Percentiles rank a stretch among this genome's conserved stretches.
Evolutionary conservation across 2,797 vertebrate genomes (phyloP).

Genomic region (Toxotes lorentzi): DNA sequence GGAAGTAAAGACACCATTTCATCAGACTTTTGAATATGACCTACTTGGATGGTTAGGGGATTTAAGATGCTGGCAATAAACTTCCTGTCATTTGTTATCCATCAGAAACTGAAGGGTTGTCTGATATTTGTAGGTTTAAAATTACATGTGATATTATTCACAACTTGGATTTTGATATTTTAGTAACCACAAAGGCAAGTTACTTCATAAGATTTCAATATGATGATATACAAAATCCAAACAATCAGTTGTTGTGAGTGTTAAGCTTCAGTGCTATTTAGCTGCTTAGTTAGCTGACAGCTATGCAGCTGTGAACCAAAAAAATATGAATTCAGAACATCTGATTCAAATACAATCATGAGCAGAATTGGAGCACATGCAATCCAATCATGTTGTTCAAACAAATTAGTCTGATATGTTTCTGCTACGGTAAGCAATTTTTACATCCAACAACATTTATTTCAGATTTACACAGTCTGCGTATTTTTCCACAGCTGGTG

Average conservation of each 20-base stretch:
- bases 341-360: slow-evolving; percentile 16
- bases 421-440: slow-evolving; percentile 12
- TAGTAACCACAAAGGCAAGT: not conserved
- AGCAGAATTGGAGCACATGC: slow-evolving; percentile 2
- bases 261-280: not conserved
- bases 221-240: not conserved
- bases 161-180: not conserved
- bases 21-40: not conserved
- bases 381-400: not conserved
- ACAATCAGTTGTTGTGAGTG: too few species aligned
- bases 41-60: not conserved
- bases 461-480: slow-evolving; percentile 4
- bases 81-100: not conserved
- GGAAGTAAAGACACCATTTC: not conserved
- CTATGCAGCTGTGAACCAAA: not conserved
- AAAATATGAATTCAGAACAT: slow-evolving; percentile 19
- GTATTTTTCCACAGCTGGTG: slow-evolving; percentile 11
- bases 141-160: not conserved
- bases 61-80: too few species aligned
- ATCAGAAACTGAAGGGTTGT: not conserved
- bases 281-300: not conserved
- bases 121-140: too few species aligned
- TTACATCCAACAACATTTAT: slow-evolving; percentile 16
- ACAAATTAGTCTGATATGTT: slow-evolving; percentile 16
- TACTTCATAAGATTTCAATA: too few species aligned